Percentiles rank a stretch among this genome's conserved stretches.
These are phyloP conservation scores for Meganola albula DNA, from an alignment of 2,888 invertebrate species.

Conservation along the genomic window DNA sequence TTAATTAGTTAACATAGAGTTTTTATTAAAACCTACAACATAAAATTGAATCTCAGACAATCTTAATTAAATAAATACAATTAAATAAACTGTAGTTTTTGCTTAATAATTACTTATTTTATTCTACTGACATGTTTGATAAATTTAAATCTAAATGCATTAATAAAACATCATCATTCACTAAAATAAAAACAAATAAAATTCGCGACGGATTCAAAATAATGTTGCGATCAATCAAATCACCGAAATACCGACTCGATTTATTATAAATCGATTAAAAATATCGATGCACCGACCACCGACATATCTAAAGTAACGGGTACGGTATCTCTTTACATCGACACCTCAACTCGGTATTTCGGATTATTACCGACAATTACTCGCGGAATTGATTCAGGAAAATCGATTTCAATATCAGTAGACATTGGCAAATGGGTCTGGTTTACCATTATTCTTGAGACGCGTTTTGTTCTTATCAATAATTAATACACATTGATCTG, in stretches of 20 bases:
- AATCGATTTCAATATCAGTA: slow-evolving; percentile 36
- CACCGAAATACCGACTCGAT: slow-evolving; percentile 42
- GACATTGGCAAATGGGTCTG: slow-evolving; percentile 32
- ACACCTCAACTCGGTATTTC: slow-evolving; percentile 49
- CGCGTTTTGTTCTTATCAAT: slow-evolving; percentile 29
- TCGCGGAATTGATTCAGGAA: slow-evolving; percentile 47
- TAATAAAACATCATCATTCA: slow-evolving; percentile 17
- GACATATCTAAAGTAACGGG: slow-evolving; percentile 59
- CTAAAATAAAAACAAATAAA: slow-evolving; percentile 13
- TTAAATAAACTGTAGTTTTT: no score
- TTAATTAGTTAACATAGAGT: no score
- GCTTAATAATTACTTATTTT: no score
- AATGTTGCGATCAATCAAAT: slow-evolving; percentile 32
- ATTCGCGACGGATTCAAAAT: slow-evolving; percentile 28
- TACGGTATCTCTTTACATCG: slow-evolving; percentile 55
- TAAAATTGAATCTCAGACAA: no score
- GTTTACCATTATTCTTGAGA: slow-evolving; percentile 27
- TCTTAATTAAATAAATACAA: no score
- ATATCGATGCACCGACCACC: slow-evolving; percentile 49
- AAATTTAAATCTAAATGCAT: slow-evolving; percentile 6
- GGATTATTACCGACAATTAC: slow-evolving; percentile 63
- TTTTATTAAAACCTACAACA: no score
- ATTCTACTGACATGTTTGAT: slow-evolving; percentile 15
- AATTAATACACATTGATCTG: slow-evolving; percentile 28
- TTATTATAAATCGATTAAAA: slow-evolving; percentile 44